Base-by-base conservation (phyloP, 2,888 invertebrate genomes). In the Lepetodrilus schrolli region DNA sequence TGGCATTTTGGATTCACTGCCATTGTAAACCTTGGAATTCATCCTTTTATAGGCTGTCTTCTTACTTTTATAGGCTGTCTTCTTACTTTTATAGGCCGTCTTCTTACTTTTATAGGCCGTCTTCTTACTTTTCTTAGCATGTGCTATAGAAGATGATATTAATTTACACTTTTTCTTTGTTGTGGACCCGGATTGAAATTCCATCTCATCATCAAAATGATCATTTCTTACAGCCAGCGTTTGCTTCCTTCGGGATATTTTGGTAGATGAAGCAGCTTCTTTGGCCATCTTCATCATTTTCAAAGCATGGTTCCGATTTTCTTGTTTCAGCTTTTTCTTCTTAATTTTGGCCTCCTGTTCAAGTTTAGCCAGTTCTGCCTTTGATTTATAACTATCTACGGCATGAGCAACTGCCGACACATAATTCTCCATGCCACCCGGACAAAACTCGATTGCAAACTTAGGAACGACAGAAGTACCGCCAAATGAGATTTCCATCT, bases 371-470 rank as follows among this genome's bases (percentile, higher is more conserved):
- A 17, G 34, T 17, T 58, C 26, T 13, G 58, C 17, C 13, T 26
- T 26, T 2, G 23, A 30, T 17, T 58, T 58, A 34, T 58, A 34
- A 17, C n/a, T 30, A 23, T 58, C 58, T 34, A 58, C 58, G 34
- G 58, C 58, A 30, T 58, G 26, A 30, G 58, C 58, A 13, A 58
- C 58, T 10, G 58, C 58, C 17, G 26, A 34, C 7, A 58, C 58
- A 30, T 58, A 58, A 17, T 26, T 34, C 17, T 58, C 30, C 13
- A 58, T 26, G 34, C 34, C 34, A n/a, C 34, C 34, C 5, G 58
- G 58, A 30, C 30, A 58, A 30, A 58, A 58, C 34, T 58, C 58
- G 17, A 58, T 58, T 10, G 58, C 58, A 58, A 58, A 58, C 17
- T 58, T 58, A 10, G 58, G 58, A 17, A 30, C 34, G n/a, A 58